Evolutionary conservation across 2,888 invertebrate genomes (phyloP), one percentile per base, ranked within the genome.

Genomic region (Cheilosia vernalis): DNA sequence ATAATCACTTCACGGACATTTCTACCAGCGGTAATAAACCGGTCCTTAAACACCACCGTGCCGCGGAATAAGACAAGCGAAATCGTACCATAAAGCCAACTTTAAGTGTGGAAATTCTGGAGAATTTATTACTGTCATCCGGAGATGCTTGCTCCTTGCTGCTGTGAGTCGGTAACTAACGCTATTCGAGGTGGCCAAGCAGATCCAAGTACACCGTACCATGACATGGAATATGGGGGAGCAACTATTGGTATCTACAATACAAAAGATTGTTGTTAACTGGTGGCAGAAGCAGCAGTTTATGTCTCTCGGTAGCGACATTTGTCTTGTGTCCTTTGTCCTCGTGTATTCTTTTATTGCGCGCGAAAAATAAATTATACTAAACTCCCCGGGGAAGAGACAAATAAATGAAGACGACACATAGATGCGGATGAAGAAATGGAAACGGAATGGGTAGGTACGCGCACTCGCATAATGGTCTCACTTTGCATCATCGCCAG

Each of bases 331-430:
- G 85, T 85, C 80, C 66, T 85, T 76, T 81, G 85, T 85, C 72
- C 51, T 55, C 60, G 56, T 64, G 74, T 72, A 81, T 81, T 80
- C 72, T 74, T 76, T 85, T 85, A 72, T 81, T 85, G 80, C 76
- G 76, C 85, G 85, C 66, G 85, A 85, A 80, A 85, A 81, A 85
- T 80, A 85, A 85, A 81, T 80, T 80, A 85, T 72, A 66, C 58
- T 67, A 76, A 80, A 70, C 61, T 76, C 85, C 70, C 85, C 49
- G 47, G 63, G 47, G 78, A 30, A 37, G 17, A 15, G 30, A 30
- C 53, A 49, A 49, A 49, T 49, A 49, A 49, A 49, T 49, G 53
- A 53, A 24, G 21, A 42, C 67, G 74, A 49, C 66, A 49, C 66
- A 42, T 66, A 47, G 53, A 61, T 74, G 55, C 49, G 42, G 53